Conservation (phyloP, 2,888 invertebrate species). For the Luperina nickerlii region DNA sequence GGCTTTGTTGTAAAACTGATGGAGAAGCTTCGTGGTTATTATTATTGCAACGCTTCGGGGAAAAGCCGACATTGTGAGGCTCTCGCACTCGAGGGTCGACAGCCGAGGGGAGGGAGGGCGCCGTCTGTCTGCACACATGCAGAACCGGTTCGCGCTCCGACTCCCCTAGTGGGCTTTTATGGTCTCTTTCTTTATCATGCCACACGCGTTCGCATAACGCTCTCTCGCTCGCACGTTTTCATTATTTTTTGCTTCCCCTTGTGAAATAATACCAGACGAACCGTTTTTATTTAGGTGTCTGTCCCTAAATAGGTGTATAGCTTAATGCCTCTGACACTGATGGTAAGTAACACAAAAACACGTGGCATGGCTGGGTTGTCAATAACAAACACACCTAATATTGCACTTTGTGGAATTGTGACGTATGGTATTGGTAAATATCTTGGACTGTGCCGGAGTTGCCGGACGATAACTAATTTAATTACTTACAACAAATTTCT, state of each 20-base stretch:
- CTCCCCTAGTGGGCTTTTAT: constrained; percentile 85
- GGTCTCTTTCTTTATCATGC: constrained; percentile 83
- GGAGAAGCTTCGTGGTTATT: constrained; percentile 75
- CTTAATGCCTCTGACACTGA: constrained; percentile 68
- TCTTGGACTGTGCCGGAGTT: neutral
- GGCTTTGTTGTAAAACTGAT: constrained; percentile 47
- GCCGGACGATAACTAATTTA: constrained; percentile 18
- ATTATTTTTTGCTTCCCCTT: constrained; percentile 89
- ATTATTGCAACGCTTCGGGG: constrained; percentile 86
- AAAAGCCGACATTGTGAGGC: constrained; percentile 86
- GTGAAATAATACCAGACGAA: constrained; percentile 86
- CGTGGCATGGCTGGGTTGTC: constrained; percentile 73
- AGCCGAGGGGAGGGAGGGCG: constrained; percentile 86
- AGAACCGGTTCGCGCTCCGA: constrained; percentile 88
- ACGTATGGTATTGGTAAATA: constrained; percentile 21
- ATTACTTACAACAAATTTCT: constrained; percentile 17
- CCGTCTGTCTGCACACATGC: constrained; percentile 88
- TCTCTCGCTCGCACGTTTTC: constrained; percentile 86
- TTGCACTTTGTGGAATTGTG: constrained; percentile 37
- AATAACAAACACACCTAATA: constrained; percentile 65
- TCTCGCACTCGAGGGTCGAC: constrained; percentile 86
- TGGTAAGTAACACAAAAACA: constrained; percentile 79
- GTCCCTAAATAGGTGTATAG: constrained; percentile 80
- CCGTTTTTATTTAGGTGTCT: constrained; percentile 85
- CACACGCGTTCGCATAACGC: constrained; percentile 84